Base-by-base conservation (phyloP, 2,888 invertebrate species). In the Lymantria dispar region DNA sequence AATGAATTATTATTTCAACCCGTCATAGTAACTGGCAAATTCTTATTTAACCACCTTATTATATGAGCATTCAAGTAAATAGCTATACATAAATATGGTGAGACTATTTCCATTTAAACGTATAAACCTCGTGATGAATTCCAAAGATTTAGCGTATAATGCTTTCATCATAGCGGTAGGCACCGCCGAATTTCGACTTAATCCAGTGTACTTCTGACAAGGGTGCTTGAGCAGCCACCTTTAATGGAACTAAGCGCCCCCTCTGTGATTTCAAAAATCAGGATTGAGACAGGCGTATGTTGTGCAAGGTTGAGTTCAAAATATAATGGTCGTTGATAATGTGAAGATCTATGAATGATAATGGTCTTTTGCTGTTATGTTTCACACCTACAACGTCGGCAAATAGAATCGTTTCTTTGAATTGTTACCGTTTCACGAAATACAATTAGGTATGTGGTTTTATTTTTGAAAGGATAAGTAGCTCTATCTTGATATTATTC, bases 311-410 rank as follows among this genome's bases (percentile, higher is more conserved):
- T 7, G 11, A 43, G 15, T 2, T 46, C 54, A 14, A 42, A 29
- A 8, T 42, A 33, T 37, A 33, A 22, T 58, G 56, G 67, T 29
- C 3, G 9, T 38, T 37, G 50, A 54, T 56, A 59, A 61, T 55
- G 50, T 60, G 54, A 57, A 60, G 54, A 58, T 57, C 55, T 51
- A 41, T 64, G 60, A 66, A 66, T 61, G 57, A 58, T 66, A 68
- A 68, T 68, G 56, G 58, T 57, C 56, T 54, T 54, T 57, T 10
- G 47, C 62, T 55, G 64, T 66, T 62, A 62, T 66, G 58, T 62
- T 66, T 68, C 62, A 56, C 67, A 66, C 67, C 66, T 56, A 60
- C 57, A 58, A 52, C 54, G 50, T 50, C 45, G 43, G 22, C 5
- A 29, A 7, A n/a, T 12, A 38, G 22, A 22, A 22, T 22, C 22